Conservation (phyloP, 1,140 invertebrate species). For the Orchesella cincta region DNA sequence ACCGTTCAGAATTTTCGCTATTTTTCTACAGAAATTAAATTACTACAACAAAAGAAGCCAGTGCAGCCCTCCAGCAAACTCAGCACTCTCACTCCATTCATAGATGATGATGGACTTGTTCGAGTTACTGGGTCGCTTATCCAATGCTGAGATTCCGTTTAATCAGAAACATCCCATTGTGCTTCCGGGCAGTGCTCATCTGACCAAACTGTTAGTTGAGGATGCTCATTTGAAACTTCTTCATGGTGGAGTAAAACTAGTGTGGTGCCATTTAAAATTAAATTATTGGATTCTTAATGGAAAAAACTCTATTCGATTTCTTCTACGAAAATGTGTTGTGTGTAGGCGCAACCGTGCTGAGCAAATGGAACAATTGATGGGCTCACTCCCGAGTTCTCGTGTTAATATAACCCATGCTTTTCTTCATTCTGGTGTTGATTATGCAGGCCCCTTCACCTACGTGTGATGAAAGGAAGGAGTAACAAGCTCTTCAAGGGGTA, state of each 20-base stretch:
- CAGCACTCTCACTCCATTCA: conserved; percentile 52
- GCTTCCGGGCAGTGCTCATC: background rate
- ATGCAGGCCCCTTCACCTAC: conserved; percentile 54
- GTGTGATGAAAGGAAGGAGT: conserved; percentile 44
- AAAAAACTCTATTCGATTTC: background rate
- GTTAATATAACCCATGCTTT: conserved; percentile 51
- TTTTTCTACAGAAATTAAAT: background rate
- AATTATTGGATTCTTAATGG: conserved; percentile 24
- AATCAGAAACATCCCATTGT: conserved; percentile 30
- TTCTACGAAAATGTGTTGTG: conserved; percentile 32
- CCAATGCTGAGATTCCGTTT: background rate
- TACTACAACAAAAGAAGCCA: background rate
- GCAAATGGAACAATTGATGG: background rate
- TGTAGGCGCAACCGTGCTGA: background rate
- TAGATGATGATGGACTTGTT: conserved; percentile 53
- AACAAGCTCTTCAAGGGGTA: conserved; percentile 38
- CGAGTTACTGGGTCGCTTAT: conserved; percentile 51
- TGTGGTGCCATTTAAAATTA: background rate
- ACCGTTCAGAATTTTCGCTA: too few relatives aligned
- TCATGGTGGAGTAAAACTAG: conserved; percentile 45
- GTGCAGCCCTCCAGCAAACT: background rate
- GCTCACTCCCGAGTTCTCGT: background rate
- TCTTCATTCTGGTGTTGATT: conserved; percentile 55
- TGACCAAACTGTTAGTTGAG: conserved; percentile 51
- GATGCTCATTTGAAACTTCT: conserved; percentile 47